Evolutionary conservation across 2,888 invertebrate species (phyloP).

Genomic region (Andrena bicolor): DNA sequence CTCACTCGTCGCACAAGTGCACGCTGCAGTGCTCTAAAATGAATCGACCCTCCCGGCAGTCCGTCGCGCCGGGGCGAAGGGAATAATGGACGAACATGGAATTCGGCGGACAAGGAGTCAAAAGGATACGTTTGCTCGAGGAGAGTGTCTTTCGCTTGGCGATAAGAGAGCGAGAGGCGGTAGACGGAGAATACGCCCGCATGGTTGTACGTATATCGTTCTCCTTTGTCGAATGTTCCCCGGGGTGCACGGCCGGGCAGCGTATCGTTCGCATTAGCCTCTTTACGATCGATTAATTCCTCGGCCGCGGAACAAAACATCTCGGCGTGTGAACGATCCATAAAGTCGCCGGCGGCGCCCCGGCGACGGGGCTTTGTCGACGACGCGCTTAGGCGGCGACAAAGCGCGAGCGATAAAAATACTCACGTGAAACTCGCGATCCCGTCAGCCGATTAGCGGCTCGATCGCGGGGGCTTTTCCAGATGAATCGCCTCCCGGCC

Average conservation of each 20-base stretch:
- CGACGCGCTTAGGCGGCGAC: conserved; percentile 47
- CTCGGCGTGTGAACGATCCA: conserved; percentile 61
- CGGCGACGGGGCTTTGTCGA: conserved; percentile 53
- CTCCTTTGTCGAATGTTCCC: conserved; percentile 66
- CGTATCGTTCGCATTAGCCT: conserved; percentile 68
- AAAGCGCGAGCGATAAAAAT: conserved; percentile 51
- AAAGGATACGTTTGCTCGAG: conserved; percentile 20
- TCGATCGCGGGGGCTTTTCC: neutral
- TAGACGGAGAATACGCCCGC: conserved; percentile 65
- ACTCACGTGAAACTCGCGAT: conserved; percentile 43
- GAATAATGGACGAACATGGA: neutral
- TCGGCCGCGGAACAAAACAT: conserved; percentile 65
- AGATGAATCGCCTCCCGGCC: conserved; percentile 10
- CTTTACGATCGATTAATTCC: conserved; percentile 69
- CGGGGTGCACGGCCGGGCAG: conserved; percentile 55
- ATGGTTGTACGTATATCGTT: conserved; percentile 49
- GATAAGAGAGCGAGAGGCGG: conserved; percentile 46
- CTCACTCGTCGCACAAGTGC: neutral
- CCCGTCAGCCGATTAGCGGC: conserved; percentile 12
- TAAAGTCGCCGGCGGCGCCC: conserved; percentile 61
- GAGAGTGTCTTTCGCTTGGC: conserved; percentile 31
- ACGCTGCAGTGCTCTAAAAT: neutral
- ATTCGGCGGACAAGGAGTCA: conserved; percentile 5
- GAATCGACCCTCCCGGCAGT: neutral
- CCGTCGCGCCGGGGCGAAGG: neutral